These are phyloP conservation scores for Cantharis nigra DNA, from an alignment of 2,888 invertebrate species.

Conservation along the genomic window DNA sequence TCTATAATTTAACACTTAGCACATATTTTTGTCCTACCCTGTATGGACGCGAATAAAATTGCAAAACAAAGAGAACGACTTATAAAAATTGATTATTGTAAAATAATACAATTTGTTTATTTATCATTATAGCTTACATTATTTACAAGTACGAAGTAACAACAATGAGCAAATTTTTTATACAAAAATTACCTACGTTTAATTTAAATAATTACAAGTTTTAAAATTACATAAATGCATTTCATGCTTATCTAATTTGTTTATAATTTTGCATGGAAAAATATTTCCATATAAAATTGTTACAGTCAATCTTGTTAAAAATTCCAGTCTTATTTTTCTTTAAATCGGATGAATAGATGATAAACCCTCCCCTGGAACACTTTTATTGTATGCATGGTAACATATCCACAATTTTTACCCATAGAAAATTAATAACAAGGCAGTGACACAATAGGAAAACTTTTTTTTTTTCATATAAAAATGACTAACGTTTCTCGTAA, in stretches of 20 bases:
- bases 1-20: too few relatives aligned
- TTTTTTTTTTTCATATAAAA: not conserved
- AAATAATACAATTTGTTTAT: constrained; percentile 2
- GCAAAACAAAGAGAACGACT: not conserved
- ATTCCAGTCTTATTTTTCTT: not conserved
- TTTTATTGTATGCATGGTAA: constrained; percentile 12
- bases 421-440: constrained; percentile 14
- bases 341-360: constrained; percentile 9
- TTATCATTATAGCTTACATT: not conserved
- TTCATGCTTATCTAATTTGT: constrained; percentile 15
- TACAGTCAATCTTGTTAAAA: constrained; percentile 16
- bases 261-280: not conserved
- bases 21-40: not conserved
- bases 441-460: constrained; percentile 24
- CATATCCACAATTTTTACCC: constrained; percentile 13
- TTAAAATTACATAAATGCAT: constrained; percentile 26
- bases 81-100: not conserved
- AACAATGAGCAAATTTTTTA: constrained; percentile 28
- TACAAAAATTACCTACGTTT: constrained; percentile 26
- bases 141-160: constrained; percentile 20
- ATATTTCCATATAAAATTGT: not conserved
- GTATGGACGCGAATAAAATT: not conserved
- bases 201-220: constrained; percentile 12
- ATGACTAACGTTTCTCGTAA: not conserved
- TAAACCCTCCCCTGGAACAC: constrained; percentile 6